Conservation (phyloP, 1,140 invertebrate species). For the Wasmannia auropunctata region DNA sequence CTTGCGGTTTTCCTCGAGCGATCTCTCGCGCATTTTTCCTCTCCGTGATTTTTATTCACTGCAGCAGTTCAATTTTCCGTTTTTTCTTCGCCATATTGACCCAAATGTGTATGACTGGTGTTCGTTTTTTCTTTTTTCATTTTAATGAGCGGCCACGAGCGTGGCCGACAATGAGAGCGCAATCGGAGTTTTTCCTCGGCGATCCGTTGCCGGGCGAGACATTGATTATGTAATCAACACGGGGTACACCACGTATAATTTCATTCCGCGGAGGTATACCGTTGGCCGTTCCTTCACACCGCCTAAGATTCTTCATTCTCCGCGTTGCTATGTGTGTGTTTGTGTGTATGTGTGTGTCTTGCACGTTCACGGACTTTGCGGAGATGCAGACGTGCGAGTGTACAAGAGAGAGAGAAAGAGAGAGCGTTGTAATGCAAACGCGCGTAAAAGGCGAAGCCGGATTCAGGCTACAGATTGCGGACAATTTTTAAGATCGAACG, state of each 20-base stretch:
- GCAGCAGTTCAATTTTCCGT: background rate
- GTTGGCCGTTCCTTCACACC: conserved; percentile 58
- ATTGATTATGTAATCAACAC: conserved; percentile 70
- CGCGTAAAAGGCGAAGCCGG: background rate
- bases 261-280: conserved; percentile 68
- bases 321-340: background rate
- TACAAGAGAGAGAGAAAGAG: too few relatives aligned
- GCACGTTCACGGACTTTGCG: background rate
- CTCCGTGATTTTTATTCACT: background rate
- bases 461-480: conserved; percentile 29
- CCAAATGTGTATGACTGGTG: background rate
- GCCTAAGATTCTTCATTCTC: conserved; percentile 55
- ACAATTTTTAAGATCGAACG: background rate
- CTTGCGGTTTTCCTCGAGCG: background rate
- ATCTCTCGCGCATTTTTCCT: background rate
- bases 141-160: background rate
- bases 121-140: background rate
- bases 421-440: conserved; percentile 1
- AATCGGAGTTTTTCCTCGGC: conserved; percentile 34
- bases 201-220: conserved; percentile 18
- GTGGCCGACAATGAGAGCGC: conserved; percentile 16
- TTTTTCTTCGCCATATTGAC: background rate
- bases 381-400: background rate
- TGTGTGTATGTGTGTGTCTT: too few relatives aligned
- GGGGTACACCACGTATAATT: conserved; percentile 63